Evolutionary conservation across 2,797 vertebrate species (phyloP), one percentile per base, ranked within the genome.

Genomic region (Coccyzus lansbergi): DNA sequence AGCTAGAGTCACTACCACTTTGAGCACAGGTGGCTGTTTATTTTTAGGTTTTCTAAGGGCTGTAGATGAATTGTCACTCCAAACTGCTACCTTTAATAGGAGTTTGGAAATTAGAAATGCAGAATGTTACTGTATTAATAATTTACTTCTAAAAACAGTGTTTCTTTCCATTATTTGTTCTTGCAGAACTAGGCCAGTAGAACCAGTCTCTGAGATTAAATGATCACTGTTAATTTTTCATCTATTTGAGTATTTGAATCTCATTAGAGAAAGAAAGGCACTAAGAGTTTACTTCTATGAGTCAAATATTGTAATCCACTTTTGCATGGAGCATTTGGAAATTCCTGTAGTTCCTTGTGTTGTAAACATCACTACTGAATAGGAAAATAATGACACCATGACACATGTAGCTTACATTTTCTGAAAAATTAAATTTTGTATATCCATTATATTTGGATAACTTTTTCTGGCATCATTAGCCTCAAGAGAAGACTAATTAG

Each of bases 1-100:
- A 86, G 93, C 59, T 89, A 77, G 79, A 95, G 59, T 94, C 94
- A 95, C 95, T 84, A 95, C 33, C 74, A 91, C 93, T 97, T 96
- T 91, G 65, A 94, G 46, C 74, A 88, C 90, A 97, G 94, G 86
- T 94, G 96, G 84, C 48, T 94, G 78, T 86, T 78, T 95, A 96
- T 96, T 97, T 95, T 97, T 95, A 93, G 84, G 85, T 92, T 89
- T 87, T 8, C 49, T 78, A 87, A 89, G 86, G 67, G 86, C 80
- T 48, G 46, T 48, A 22, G 46, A 48, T 48, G 10, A 48, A 48
- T 46, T 83, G 88, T 91, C 93, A 94, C 70, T 95, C 77, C 62
- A 92, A 82, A 83, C 60, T 82, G 80, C 87, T 96, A 93, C 93
- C 96, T 95, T 93, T 85, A 95, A 88, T 87, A 79, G 26, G 77